Evolutionary conservation across 2,113 vertebrate genomes (phyloP), one percentile per base, ranked within the genome.

Genomic region (Engraulis encrasicolus): DNA sequence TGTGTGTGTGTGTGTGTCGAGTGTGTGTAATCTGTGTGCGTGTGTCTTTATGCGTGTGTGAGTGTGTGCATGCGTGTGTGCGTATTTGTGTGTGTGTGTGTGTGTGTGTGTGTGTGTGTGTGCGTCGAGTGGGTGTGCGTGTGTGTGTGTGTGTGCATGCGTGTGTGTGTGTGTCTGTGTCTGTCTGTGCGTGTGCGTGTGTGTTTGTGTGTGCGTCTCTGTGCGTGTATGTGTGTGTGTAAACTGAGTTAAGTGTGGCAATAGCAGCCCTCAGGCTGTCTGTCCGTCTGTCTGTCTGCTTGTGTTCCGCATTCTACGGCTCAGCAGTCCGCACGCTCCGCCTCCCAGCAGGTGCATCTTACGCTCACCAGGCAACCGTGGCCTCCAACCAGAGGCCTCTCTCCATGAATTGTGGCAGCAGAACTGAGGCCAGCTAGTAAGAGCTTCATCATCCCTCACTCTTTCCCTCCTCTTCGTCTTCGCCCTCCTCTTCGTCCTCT

Each of bases 71-170:
- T 87, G 50, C 45, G 37, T 79, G 78, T 79, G 78, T 79, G 78
- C n/a, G 40, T 45, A 9, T 45, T 3, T 86, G 80, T 87, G 50
- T 79, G 37, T 79, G 78, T 79, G 78, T 79, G 78, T 45, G 40
- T 45, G 40, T 45, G n/a, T n/a, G n/a, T n/a, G 79, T 80, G 34
- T 81, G 40, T 45, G 81, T 58, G 52, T 36, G 50, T 20, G 38
- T 45, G 81, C 34, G 38, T 54, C 14, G 61, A 49, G 81, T 74
- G 40, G 71, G 84, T 85, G 88, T 89, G 86, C 77, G 58, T 82
- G 54, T 71, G 58, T 48, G 61, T 85, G 20, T 79, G 83, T 50
- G 85, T 2, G 7, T 2, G 49, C 50, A 40, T 50, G 83, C 58
- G n/a, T 6, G 23, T 11, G 9, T 27, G 58, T 66, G 40, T 45